Evolutionary conservation across 2,113 vertebrate species (phyloP).

Genomic region (Garra rufa): DNA sequence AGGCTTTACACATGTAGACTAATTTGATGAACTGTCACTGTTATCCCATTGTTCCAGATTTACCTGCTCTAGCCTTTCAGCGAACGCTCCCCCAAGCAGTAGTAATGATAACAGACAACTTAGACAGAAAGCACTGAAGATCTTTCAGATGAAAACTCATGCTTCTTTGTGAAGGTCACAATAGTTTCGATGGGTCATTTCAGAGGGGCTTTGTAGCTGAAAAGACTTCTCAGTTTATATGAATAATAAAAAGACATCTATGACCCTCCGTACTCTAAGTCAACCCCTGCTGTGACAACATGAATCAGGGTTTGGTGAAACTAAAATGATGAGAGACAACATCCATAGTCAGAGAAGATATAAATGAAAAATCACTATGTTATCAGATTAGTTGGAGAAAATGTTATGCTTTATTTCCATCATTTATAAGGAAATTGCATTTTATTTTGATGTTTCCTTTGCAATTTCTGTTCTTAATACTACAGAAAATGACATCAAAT

Average conservation of each 20-base stretch:
- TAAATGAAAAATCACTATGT: not conserved
- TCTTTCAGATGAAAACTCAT: constrained; percentile 20
- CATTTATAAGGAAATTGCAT: constrained; percentile 20
- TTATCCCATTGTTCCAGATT: constrained; percentile 36
- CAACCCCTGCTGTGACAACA: constrained; percentile 11
- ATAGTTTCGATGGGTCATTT: constrained; percentile 36
- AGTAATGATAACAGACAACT: constrained; percentile 51
- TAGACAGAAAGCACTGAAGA: constrained; percentile 44
- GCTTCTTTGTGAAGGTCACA: constrained; percentile 27
- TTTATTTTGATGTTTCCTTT: constrained; percentile 15
- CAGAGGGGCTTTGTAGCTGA: constrained; percentile 2
- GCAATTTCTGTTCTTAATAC: not conserved
- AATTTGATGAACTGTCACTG: constrained; percentile 52
- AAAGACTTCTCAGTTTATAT: constrained; percentile 4
- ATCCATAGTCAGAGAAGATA: not conserved
- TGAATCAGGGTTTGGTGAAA: constrained; percentile 4
- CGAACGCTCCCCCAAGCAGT: not conserved
- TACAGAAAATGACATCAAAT: not conserved
- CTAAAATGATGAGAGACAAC: constrained; percentile 16
- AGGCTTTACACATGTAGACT: constrained; percentile 16
- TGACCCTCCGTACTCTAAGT: not conserved
- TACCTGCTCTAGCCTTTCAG: constrained; percentile 5
- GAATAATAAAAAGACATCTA: constrained; percentile 43
- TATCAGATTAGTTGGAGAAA: not conserved
- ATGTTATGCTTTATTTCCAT: not conserved